phyloP scores from a whole-genome alignment of 2,888 invertebrate genomes.

The Hypolimnas misippus region DNA sequence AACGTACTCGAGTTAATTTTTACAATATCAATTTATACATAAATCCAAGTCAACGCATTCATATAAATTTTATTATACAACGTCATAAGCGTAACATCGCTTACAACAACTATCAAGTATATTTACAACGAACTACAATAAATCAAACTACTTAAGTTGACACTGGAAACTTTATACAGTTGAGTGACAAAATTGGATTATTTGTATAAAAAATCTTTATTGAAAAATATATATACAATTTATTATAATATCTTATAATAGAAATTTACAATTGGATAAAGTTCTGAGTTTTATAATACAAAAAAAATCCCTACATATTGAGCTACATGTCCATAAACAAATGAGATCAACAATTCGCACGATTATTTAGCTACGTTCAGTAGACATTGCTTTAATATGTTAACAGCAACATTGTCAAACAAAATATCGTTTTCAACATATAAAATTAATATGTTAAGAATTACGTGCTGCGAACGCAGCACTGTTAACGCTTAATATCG shows the following conservation, averaged over 20 bases:
- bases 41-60: slow-evolving; percentile 78
- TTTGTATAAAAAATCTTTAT: slow-evolving; percentile 76
- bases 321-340: slow-evolving; percentile 79
- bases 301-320: slow-evolving; percentile 69
- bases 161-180: slow-evolving; percentile 70
- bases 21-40: slow-evolving; percentile 81
- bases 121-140: slow-evolving; percentile 69
- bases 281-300: slow-evolving; percentile 64
- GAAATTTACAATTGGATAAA: slow-evolving; percentile 73
- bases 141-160: slow-evolving; percentile 58
- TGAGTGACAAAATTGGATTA: slow-evolving; percentile 67
- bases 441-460: slow-evolving; percentile 14
- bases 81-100: slow-evolving; percentile 74
- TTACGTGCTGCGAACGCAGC: slow-evolving; percentile 8
- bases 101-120: slow-evolving; percentile 72
- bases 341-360: slow-evolving; percentile 82
- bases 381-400: slow-evolving; percentile 18
- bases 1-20: slow-evolving; percentile 76
- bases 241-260: slow-evolving; percentile 69
- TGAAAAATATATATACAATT: slow-evolving; percentile 76
- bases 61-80: slow-evolving; percentile 80
- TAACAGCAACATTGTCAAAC: slow-evolving; percentile 27
- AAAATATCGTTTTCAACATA: slow-evolving; percentile 15
- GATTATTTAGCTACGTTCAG: slow-evolving; percentile 50
- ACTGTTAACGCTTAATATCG: slow-evolving; percentile 15